These are phyloP conservation scores for Polyommatus icarus DNA, from an alignment of 2,888 invertebrate genomes.

Conservation along the genomic window DNA sequence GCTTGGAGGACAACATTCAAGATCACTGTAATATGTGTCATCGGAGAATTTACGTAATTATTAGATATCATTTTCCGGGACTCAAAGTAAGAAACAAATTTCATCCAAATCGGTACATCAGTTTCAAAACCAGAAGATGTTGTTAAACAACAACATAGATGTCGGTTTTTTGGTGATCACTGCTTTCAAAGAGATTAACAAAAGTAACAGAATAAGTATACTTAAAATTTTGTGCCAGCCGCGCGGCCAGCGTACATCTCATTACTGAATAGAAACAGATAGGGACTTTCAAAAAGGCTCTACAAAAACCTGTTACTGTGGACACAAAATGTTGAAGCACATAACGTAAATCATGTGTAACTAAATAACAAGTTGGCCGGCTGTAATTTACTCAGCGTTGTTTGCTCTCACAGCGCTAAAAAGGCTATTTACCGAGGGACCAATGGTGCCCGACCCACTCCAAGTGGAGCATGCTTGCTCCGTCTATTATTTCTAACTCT, in stretches of 20 bases:
- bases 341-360: conserved; percentile 1
- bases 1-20: background rate
- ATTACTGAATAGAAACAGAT: background rate
- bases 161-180: too few species aligned
- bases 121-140: too few species aligned
- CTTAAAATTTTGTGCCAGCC: too few species aligned
- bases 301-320: background rate
- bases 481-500: conserved; percentile 77
- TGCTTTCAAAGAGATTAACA: too few species aligned
- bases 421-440: conserved; percentile 26
- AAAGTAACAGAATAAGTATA: too few species aligned
- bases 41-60: background rate
- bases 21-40: background rate
- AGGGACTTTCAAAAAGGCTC: background rate
- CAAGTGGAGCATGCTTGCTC: conserved; percentile 63
- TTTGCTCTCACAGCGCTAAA: conserved; percentile 23
- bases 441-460: conserved; percentile 15
- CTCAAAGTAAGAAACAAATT: too few species aligned
- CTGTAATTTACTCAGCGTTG: conserved; percentile 13
- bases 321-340: background rate
- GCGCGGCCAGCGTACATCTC: too few species aligned
- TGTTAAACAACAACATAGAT: too few species aligned
- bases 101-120: too few species aligned
- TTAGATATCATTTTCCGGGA: too few species aligned
- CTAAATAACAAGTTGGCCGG: background rate